Percentiles rank a stretch among this genome's conserved stretches.
phyloP scores from a whole-genome alignment of 2,113 vertebrate genomes.

The Fulmarus glacialis region DNA sequence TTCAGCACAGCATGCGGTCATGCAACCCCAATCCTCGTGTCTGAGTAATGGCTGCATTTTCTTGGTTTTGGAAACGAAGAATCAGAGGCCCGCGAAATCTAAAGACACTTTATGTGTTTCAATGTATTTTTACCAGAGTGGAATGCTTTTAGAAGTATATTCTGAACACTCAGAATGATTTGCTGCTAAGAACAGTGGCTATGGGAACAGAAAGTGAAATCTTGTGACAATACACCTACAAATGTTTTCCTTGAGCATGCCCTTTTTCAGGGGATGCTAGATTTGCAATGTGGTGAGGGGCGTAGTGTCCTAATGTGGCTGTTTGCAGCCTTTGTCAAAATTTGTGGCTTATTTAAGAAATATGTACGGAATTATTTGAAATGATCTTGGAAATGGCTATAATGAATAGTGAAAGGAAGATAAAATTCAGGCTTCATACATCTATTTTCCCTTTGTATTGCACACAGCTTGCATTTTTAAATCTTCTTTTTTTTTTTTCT shows the following conservation, averaged over 20 bases:
- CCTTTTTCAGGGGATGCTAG: background rate
- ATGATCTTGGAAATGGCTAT: background rate
- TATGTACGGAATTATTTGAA: background rate
- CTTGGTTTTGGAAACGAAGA: background rate
- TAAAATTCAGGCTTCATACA: background rate
- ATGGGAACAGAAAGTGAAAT: background rate
- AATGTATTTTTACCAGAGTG: background rate
- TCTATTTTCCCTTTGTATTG: background rate
- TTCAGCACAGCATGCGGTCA: rapidly evolving
- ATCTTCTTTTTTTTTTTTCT: background rate
- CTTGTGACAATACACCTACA: background rate
- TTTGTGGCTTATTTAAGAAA: background rate
- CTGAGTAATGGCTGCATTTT: background rate
- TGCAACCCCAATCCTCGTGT: background rate
- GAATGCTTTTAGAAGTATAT: background rate
- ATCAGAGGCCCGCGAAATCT: background rate
- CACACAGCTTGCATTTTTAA: background rate
- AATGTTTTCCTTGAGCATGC: background rate
- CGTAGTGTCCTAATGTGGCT: background rate
- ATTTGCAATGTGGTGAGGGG: background rate
- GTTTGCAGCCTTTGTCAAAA: background rate
- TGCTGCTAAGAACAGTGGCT: background rate
- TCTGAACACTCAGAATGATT: background rate
- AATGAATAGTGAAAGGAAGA: background rate
- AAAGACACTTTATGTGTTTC: background rate